phyloP scores from a whole-genome alignment of 2,797 vertebrate species.

The Urophycis tenuis region DNA sequence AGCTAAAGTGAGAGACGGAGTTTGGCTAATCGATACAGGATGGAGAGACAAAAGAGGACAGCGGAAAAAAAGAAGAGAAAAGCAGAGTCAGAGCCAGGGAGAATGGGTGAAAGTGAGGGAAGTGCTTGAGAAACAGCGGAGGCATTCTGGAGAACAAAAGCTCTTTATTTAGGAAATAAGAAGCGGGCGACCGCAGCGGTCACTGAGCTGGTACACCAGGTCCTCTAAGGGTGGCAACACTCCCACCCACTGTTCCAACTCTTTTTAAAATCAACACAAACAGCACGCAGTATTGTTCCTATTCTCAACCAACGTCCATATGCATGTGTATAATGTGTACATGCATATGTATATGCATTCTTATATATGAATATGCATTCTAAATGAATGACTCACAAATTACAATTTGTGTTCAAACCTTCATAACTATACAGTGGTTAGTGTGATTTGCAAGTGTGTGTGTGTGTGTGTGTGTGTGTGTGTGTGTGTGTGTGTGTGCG shows the following conservation, averaged over 20 bases:
- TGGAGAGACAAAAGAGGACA: not conserved
- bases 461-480: too few relatives aligned
- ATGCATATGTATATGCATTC: not conserved
- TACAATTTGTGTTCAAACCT: not conserved
- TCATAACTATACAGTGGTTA: not conserved
- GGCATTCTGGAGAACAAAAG: not conserved
- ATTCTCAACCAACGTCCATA: not conserved
- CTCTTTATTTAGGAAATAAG: not conserved
- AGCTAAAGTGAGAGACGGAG: conserved; percentile 28
- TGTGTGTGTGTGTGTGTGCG: too few relatives aligned
- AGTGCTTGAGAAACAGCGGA: not conserved
- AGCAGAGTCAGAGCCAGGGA: not conserved
- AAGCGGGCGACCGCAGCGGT: not conserved
- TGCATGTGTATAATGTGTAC: not conserved
- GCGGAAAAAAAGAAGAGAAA: not conserved
- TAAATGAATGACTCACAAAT: too few relatives aligned
- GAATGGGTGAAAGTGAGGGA: not conserved
- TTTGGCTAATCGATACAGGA: conserved; percentile 48
- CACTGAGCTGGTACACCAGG: not conserved
- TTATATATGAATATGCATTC: not conserved
- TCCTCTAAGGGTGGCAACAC: not conserved
- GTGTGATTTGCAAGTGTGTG: too few relatives aligned
- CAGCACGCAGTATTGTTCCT: not conserved
- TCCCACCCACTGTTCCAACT: not conserved
- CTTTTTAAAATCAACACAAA: not conserved